Percentiles rank a stretch among this genome's conserved stretches.
These are phyloP conservation scores for Hirtodrosophila alboralis DNA, from an alignment of 2,888 invertebrate species.

Conservation along the genomic window DNA sequence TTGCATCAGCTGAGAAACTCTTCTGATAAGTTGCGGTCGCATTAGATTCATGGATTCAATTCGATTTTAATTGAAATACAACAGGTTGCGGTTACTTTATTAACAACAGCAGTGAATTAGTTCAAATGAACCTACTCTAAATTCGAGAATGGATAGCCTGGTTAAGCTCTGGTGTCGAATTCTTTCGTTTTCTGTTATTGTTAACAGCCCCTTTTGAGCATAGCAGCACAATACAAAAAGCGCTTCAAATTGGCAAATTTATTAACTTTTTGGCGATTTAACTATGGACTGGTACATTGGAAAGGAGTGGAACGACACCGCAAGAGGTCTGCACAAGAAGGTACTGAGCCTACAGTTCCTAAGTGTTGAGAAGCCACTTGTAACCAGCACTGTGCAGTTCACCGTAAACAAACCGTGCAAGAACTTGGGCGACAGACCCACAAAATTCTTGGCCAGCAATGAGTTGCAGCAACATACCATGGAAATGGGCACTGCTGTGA, in stretches of 20 bases:
- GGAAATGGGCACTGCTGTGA: constrained; percentile 84
- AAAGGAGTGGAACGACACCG: constrained; percentile 76
- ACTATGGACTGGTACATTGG: constrained; percentile 82
- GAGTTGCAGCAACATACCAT: constrained; percentile 42
- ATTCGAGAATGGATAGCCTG: too few species aligned
- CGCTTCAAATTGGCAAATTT: background rate
- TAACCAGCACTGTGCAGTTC: constrained; percentile 77
- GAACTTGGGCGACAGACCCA: constrained; percentile 66
- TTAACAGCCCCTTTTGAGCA: too few species aligned
- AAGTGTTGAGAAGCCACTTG: constrained; percentile 78
- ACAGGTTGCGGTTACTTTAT: too few species aligned
- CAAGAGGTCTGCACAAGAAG: constrained; percentile 81
- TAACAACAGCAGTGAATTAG: too few species aligned
- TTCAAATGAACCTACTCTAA: too few species aligned
- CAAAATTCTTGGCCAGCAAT: constrained; percentile 55
- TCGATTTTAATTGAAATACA: too few species aligned
- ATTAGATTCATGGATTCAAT: constrained; percentile 46
- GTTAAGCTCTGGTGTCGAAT: too few species aligned
- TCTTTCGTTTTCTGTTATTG: too few species aligned
- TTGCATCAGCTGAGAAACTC: constrained; percentile 14
- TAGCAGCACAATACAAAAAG: background rate
- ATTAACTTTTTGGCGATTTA: background rate
- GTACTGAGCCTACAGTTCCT: constrained; percentile 71
- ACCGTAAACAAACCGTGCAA: constrained; percentile 62
- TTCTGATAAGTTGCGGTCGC: constrained; percentile 17